Percentiles rank a stretch among this genome's conserved stretches.
phyloP scores from a whole-genome alignment of 2,113 vertebrate genomes.

The Riparia riparia region DNA sequence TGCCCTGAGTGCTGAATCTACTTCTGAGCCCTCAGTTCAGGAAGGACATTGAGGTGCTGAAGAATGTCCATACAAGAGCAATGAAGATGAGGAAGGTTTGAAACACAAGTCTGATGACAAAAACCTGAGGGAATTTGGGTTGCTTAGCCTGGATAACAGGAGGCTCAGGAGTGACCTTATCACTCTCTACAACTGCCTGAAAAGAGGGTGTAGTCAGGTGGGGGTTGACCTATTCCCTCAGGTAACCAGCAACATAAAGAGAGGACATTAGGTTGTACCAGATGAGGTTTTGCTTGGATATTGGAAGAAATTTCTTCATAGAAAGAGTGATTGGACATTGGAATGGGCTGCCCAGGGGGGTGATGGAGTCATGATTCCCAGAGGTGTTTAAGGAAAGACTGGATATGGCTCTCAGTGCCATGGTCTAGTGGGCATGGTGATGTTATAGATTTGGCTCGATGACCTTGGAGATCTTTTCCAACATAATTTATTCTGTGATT shows the following conservation, averaged over 20 bases:
- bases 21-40: neutral
- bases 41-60: neutral
- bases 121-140: neutral
- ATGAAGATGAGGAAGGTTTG: neutral
- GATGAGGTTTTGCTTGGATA: neutral
- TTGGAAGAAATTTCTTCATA: neutral
- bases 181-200: neutral
- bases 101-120: neutral
- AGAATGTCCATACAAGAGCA: neutral
- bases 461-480: neutral
- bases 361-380: neutral
- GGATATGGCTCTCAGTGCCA: neutral
- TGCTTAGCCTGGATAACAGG: neutral
- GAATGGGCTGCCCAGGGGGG: neutral
- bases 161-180: neutral
- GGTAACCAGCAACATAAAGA: rapidly evolving
- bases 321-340: neutral
- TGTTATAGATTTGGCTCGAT: neutral
- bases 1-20: rapidly evolving
- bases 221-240: neutral
- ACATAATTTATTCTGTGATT: neutral
- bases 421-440: neutral
- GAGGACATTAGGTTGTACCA: neutral
- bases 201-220: neutral
- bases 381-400: neutral